These are phyloP conservation scores for Brachionus rotundiformis DNA, from an alignment of 1,140 invertebrate species.

Conservation along the genomic window DNA sequence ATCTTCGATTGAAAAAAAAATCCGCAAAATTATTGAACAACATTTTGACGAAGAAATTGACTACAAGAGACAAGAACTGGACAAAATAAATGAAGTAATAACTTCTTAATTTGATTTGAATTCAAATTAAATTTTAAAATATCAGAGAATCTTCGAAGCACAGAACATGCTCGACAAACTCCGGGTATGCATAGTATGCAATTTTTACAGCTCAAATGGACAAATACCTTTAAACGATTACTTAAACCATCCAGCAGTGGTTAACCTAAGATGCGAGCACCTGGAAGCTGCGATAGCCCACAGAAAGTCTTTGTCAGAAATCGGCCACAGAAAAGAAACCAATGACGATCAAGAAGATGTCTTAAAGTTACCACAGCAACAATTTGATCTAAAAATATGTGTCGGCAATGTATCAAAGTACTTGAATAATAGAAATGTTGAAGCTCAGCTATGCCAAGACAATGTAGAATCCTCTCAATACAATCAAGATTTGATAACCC, in stretches of 20 bases:
- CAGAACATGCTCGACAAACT: constrained; percentile 73
- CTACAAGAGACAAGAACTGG: constrained; percentile 30
- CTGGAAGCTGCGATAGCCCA: not conserved
- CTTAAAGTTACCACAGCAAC: constrained; percentile 31
- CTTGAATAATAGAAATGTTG: constrained; percentile 57
- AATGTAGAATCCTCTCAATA: not conserved
- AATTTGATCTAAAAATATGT: constrained; percentile 66
- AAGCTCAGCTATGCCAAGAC: not conserved
- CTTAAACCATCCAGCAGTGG: constrained; percentile 52
- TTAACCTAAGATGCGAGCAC: constrained; percentile 43
- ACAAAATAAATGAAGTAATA: constrained; percentile 45
- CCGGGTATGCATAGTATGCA: constrained; percentile 62
- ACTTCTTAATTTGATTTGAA: not conserved
- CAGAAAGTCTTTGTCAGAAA: not conserved
- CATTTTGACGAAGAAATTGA: constrained; percentile 49
- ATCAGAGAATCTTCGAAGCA: constrained; percentile 67
- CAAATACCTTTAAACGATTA: constrained; percentile 54
- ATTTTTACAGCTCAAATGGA: constrained; percentile 58
- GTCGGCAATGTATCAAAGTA: constrained; percentile 83
- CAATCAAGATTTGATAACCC: constrained; percentile 65
- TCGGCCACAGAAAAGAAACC: constrained; percentile 13
- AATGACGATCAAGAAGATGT: not conserved
- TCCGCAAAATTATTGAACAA: constrained; percentile 25
- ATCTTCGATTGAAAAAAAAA: not conserved
- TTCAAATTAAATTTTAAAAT: not conserved